Conservation (phyloP, 1,140 invertebrate genomes). For the Stratiolaelaps scimitus region DNA sequence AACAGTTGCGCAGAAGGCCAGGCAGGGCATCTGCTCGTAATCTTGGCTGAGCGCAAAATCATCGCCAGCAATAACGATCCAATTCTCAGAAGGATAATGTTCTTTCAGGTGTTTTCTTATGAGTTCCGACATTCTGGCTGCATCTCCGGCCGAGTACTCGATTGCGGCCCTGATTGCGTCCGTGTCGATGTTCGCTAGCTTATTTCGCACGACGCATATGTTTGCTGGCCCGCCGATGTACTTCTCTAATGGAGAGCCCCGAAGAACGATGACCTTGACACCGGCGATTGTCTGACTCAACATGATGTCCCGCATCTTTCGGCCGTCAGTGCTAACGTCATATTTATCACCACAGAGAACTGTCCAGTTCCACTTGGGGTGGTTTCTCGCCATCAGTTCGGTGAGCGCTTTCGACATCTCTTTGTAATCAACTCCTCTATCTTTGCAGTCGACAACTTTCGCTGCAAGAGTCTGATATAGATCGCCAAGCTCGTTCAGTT, state of each 20-base stretch:
- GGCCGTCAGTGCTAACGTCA: background rate
- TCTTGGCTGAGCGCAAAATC: slow-evolving; percentile 24
- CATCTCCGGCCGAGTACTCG: background rate
- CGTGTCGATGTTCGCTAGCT: background rate
- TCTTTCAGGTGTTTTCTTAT: background rate
- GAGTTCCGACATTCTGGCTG: background rate
- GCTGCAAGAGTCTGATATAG: too few species aligned
- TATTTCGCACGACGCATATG: background rate
- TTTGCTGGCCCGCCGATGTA: slow-evolving; percentile 18
- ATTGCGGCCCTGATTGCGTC: background rate
- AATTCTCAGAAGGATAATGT: background rate
- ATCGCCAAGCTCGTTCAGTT: too few species aligned
- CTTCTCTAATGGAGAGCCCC: slow-evolving; percentile 11
- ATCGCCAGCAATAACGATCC: slow-evolving; percentile 11
- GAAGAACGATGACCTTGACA: background rate
- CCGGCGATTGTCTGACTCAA: background rate
- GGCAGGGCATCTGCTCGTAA: background rate
- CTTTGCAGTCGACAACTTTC: too few species aligned
- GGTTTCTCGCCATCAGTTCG: background rate
- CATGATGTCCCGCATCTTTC: background rate
- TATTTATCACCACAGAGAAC: slow-evolving; percentile 3
- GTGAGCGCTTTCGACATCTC: background rate
- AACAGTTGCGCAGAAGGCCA: background rate
- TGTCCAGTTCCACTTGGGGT: slow-evolving; percentile 23
- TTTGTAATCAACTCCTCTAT: background rate